These are phyloP conservation scores for Ochropleura leucogaster DNA, from an alignment of 2,888 invertebrate species.

Conservation along the genomic window DNA sequence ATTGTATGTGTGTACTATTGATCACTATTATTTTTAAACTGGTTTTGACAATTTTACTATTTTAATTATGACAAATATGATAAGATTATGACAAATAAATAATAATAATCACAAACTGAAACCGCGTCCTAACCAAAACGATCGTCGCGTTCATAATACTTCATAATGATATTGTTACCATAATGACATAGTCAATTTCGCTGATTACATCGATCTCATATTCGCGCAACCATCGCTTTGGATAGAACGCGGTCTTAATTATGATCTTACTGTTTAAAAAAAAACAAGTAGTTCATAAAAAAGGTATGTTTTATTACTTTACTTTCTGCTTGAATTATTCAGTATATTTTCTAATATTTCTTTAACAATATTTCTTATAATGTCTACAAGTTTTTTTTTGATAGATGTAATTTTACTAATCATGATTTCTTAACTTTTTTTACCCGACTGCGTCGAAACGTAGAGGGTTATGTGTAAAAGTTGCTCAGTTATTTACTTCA, in stretches of 20 bases:
- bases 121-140: neutral
- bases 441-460: neutral
- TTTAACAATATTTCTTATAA: neutral
- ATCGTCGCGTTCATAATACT: neutral
- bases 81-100: slow-evolving; percentile 26
- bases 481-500: too few species aligned
- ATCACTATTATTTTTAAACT: neutral
- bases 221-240: neutral
- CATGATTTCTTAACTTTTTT: neutral
- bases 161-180: neutral
- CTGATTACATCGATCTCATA: neutral
- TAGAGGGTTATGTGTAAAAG: too few species aligned
- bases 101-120: neutral
- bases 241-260: neutral
- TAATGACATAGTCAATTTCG: neutral
- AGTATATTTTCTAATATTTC: neutral
- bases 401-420: slow-evolving; percentile 5
- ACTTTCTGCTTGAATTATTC: neutral
- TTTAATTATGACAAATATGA: slow-evolving; percentile 5
- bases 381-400: neutral
- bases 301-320: neutral
- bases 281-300: neutral
- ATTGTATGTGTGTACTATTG: neutral
- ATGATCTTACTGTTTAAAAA: neutral
- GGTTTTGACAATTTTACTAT: slow-evolving; percentile 9